Percentiles rank a stretch among this genome's conserved stretches.
phyloP scores from a whole-genome alignment of 2,888 invertebrate genomes.

The Phytoseiulus persimilis region DNA sequence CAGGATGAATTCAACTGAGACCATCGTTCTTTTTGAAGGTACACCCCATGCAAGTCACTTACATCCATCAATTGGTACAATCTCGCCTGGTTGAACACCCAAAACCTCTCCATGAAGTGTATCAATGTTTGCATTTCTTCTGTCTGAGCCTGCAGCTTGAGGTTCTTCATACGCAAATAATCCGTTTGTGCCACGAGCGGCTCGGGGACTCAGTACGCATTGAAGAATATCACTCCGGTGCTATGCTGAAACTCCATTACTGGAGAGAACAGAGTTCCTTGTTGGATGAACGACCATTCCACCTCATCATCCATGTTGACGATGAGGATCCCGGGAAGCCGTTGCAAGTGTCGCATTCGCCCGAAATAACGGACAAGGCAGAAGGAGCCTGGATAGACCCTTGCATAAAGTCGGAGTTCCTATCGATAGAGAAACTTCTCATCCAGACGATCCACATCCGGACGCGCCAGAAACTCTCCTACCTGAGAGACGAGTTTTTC shows the following conservation, averaged over 20 bases:
- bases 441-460: conserved; percentile 91
- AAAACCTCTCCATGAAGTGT: conserved; percentile 70
- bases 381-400: conserved; percentile 58
- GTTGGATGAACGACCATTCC: conserved; percentile 48
- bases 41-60: conserved; percentile 73
- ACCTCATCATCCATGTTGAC: conserved; percentile 79
- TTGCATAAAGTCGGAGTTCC: conserved; percentile 74
- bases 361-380: conserved; percentile 50
- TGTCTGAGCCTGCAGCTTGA: conserved; percentile 91
- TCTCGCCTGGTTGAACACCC: conserved; percentile 72
- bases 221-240: conserved; percentile 66
- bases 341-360: conserved; percentile 55
- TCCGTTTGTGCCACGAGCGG: conserved; percentile 75
- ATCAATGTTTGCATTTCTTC: conserved; percentile 77
- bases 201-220: conserved; percentile 58
- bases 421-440: conserved; percentile 87
- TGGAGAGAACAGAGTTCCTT: conserved; percentile 41
- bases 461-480: conserved; percentile 70
- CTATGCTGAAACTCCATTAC: conserved; percentile 41
- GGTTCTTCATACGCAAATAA: conserved; percentile 60
- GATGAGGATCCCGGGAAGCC: conserved; percentile 68
- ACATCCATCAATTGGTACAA: conserved; percentile 87
- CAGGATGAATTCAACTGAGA: no score
- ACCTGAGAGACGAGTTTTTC: conserved; percentile 65
- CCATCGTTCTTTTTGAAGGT: conserved; percentile 59